Conservation (phyloP, 1,140 invertebrate genomes). For the Drosophila leontia region DNA sequence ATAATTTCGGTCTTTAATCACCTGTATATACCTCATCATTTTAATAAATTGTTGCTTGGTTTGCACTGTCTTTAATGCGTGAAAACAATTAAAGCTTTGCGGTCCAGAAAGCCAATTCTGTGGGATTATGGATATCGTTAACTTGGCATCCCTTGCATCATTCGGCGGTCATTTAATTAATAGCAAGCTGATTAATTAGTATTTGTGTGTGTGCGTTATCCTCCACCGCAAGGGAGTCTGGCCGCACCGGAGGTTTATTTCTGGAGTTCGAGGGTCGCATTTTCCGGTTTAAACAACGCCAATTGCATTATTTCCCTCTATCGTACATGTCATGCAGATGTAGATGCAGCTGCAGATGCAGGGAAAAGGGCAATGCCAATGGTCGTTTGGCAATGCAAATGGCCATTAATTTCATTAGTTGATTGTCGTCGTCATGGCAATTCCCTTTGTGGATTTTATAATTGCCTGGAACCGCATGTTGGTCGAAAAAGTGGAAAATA, state of each 20-base stretch:
- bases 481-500: conserved; percentile 9
- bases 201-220: conserved; percentile 38
- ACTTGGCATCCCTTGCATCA: conserved; percentile 8
- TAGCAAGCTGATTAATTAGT: conserved; percentile 64
- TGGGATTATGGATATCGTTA: conserved; percentile 50
- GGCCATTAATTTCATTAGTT: conserved; percentile 64
- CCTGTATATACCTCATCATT: background rate
- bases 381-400: conserved; percentile 42
- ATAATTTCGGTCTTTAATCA: conserved; percentile 15
- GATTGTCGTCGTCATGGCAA: conserved; percentile 64
- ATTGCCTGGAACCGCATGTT: conserved; percentile 42
- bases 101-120: conserved; percentile 35
- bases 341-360: background rate
- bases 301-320: conserved; percentile 43
- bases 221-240: conserved; percentile 5
- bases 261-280: conserved; percentile 10
- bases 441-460: conserved; percentile 58
- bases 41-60: background rate
- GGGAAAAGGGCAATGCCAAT: background rate
- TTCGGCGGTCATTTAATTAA: conserved; percentile 58
- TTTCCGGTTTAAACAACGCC: conserved; percentile 34
- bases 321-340: conserved; percentile 11
- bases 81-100: conserved; percentile 40
- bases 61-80: conserved; percentile 5
- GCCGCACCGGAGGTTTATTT: conserved; percentile 11